Evolutionary conservation across 2,888 invertebrate species (phyloP).

Genomic region (Seira sanloemensis): DNA sequence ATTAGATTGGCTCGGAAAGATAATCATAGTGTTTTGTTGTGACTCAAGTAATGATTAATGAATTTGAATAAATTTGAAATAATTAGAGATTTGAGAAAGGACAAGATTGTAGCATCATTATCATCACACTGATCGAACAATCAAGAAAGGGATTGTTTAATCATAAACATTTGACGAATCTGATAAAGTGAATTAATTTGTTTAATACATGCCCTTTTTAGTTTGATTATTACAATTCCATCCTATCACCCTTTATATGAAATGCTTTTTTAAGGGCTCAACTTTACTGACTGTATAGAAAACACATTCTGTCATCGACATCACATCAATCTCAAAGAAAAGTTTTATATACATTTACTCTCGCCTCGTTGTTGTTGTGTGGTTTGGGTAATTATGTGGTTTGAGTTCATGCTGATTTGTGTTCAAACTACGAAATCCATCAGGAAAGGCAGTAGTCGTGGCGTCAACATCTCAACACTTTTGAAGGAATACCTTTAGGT

Average conservation of each 20-base stretch:
- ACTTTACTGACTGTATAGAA: not conserved
- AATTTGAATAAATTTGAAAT: slow-evolving; percentile 57
- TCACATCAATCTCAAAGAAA: not conserved
- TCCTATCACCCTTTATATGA: not conserved
- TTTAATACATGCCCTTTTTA: slow-evolving; percentile 42
- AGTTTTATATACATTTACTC: too few relatives aligned
- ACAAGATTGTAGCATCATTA: slow-evolving; percentile 28
- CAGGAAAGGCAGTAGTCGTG: not conserved
- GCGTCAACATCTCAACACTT: not conserved
- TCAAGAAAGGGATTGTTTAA: not conserved
- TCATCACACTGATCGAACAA: not conserved
- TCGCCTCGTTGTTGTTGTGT: not conserved
- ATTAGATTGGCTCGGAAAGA: slow-evolving; percentile 36
- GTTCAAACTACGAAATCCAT: not conserved
- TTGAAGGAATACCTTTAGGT: slow-evolving; percentile 10
- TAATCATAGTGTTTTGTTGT: slow-evolving; percentile 41
- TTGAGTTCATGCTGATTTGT: slow-evolving; percentile 29
- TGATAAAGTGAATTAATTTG: slow-evolving; percentile 26
- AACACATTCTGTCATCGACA: not conserved
- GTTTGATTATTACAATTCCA: slow-evolving; percentile 35
- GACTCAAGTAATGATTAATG: slow-evolving; percentile 48
- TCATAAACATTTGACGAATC: not conserved
- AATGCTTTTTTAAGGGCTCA: too few relatives aligned
- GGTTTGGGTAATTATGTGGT: slow-evolving; percentile 52
- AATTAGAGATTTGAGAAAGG: slow-evolving; percentile 21